phyloP scores from a whole-genome alignment of 2,888 invertebrate species.

The Lasioglossum villosulum region DNA sequence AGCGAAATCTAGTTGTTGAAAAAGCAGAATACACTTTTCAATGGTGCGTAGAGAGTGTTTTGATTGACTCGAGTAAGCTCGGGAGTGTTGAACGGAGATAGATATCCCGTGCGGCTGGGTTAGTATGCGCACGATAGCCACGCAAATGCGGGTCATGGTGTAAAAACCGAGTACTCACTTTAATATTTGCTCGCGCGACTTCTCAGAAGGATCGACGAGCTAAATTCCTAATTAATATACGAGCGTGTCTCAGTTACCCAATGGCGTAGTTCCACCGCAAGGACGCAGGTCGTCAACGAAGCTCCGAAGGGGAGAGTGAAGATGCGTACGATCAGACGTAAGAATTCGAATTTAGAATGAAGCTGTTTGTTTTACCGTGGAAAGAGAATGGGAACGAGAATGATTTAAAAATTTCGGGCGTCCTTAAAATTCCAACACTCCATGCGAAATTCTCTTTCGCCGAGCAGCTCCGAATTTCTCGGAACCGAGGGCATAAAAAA shows the following conservation, averaged over 20 bases:
- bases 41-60: neutral
- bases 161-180: slow-evolving; percentile 30
- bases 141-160: slow-evolving; percentile 36
- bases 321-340: neutral
- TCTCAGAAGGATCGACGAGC: slow-evolving; percentile 11
- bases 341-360: neutral
- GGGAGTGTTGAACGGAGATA: neutral
- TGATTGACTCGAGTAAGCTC: neutral
- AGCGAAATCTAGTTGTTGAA: neutral
- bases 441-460: neutral
- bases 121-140: slow-evolving; percentile 4
- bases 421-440: neutral
- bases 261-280: neutral
- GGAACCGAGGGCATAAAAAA: neutral
- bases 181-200: slow-evolving; percentile 36
- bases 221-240: slow-evolving; percentile 44
- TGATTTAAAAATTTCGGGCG: neutral
- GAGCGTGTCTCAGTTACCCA: neutral
- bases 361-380: neutral
- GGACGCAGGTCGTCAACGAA: neutral
- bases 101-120: neutral
- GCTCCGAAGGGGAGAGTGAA: neutral
- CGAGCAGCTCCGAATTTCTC: neutral
- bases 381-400: neutral
- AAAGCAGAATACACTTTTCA: neutral